These are phyloP conservation scores for Synanceia verrucosa DNA, from an alignment of 2,797 vertebrate genomes.

Conservation along the genomic window DNA sequence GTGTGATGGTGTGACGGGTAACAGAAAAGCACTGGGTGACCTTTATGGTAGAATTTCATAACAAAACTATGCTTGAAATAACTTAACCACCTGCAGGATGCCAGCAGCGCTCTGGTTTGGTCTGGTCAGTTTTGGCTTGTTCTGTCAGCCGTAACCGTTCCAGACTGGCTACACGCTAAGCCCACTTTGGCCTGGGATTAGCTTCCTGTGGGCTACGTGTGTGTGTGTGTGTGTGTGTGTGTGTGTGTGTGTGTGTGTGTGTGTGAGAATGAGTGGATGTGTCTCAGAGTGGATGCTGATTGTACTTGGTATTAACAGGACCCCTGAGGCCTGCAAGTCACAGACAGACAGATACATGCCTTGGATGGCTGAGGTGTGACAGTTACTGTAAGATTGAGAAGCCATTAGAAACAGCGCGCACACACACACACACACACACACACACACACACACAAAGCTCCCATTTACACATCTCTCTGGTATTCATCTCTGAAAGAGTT, in stretches of 20 bases:
- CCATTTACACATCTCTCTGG: slow-evolving; percentile 53
- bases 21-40: slow-evolving; percentile 7
- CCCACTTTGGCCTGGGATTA: slow-evolving; percentile 40
- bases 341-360: slow-evolving; percentile 47
- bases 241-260: background rate
- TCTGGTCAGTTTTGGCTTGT: slow-evolving; percentile 57
- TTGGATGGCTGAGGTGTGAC: slow-evolving; percentile 56
- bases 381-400: slow-evolving; percentile 42
- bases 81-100: slow-evolving; percentile 17
- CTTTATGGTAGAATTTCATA: slow-evolving; percentile 21
- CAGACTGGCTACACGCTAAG: slow-evolving; percentile 54
- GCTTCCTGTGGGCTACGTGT: slow-evolving; percentile 37
- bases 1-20: background rate
- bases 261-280: background rate
- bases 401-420: slow-evolving; percentile 31
- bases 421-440: slow-evolving; percentile 13
- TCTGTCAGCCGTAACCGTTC: slow-evolving; percentile 35
- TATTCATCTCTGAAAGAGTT: slow-evolving; percentile 47
- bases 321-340: slow-evolving; percentile 50
- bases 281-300: slow-evolving; percentile 35
- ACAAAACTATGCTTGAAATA: slow-evolving; percentile 21
- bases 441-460: slow-evolving; percentile 15
- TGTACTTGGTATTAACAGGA: slow-evolving; percentile 57
- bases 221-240: background rate
- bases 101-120: slow-evolving; percentile 51